phyloP scores from a whole-genome alignment of 2,888 invertebrate genomes.

The Melieria crassipennis region DNA sequence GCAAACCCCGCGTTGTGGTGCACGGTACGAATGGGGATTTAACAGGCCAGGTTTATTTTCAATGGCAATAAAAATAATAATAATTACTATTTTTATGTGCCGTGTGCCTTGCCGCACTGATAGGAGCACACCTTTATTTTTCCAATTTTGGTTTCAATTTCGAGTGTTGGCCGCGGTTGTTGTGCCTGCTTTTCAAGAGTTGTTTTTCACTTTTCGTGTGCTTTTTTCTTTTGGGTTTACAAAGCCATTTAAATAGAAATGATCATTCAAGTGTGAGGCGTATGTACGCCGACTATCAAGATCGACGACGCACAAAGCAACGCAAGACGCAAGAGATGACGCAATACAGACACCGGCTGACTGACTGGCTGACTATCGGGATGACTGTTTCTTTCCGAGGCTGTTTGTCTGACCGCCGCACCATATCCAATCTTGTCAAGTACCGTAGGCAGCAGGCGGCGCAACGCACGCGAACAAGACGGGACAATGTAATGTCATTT shows the following conservation, averaged over 20 bases:
- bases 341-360: not conserved
- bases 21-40: not conserved
- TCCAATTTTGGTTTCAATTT: conserved; percentile 44
- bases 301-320: conserved; percentile 34
- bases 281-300: conserved; percentile 41
- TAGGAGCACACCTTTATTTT: conserved; percentile 40
- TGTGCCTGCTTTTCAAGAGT: conserved; percentile 38
- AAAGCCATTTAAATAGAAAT: conserved; percentile 61
- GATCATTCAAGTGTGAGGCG: conserved; percentile 52
- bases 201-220: conserved; percentile 14
- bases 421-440: no score
- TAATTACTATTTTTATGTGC: conserved; percentile 32
- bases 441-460: no score
- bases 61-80: conserved; percentile 28
- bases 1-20: not conserved
- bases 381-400: not conserved
- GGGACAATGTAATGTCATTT: no score
- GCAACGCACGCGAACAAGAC: no score
- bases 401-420: no score
- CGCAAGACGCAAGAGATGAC: not conserved
- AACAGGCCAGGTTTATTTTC: conserved; percentile 17
- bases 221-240: conserved; percentile 51
- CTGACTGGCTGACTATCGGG: not conserved
- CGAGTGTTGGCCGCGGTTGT: conserved; percentile 48
- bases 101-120: conserved; percentile 25